Evolutionary conservation across 2,888 invertebrate species (phyloP), one percentile per base, ranked within the genome.

Genomic region (Molanna angustata): DNA sequence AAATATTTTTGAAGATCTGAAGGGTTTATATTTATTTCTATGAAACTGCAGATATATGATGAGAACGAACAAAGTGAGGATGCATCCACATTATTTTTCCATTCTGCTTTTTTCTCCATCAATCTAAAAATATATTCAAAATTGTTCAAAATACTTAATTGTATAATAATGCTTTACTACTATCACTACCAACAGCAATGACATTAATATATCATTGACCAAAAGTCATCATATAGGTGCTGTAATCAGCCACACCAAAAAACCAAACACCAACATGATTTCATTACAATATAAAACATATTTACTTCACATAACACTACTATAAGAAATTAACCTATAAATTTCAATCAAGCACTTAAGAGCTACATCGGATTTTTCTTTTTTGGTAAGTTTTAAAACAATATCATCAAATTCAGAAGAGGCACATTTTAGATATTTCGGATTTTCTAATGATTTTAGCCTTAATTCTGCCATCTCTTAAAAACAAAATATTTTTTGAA

Each of bases 81-180:
- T 4, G 27, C 44, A 37, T 57, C 52, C 14, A 55, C 54, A 17
- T 31, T 22, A 32, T 20, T 32, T 21, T 43, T 49, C 57, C 57
- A 57, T 21, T 27, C 18, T 9, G 31, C 19, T 43, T 49, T 49
- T 22, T 54, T 37, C n/a, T n/a, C n/a, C n/a, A n/a, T n/a, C n/a
- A n/a, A n/a, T n/a, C n/a, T n/a, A n/a, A n/a, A n/a, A n/a, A n/a
- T n/a, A n/a, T n/a, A n/a, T n/a, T n/a, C 18, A 53, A 31, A 18
- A 49, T 20, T 27, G 53, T 56, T 32, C 22, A 35, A 48, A 37
- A 22, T 3, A 19, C 32, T 35, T 6, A 32, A n/a, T n/a, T n/a
- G 11, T 16, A 13, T 7, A 21, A 43, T 43, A 43, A 43, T 9
- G 1, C 7, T 2, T 21, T 43, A 21, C 2, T 3, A 13, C 2